Evolutionary conservation across 2,888 invertebrate species (phyloP).

Genomic region (Sinopyrophorus schimmeli): DNA sequence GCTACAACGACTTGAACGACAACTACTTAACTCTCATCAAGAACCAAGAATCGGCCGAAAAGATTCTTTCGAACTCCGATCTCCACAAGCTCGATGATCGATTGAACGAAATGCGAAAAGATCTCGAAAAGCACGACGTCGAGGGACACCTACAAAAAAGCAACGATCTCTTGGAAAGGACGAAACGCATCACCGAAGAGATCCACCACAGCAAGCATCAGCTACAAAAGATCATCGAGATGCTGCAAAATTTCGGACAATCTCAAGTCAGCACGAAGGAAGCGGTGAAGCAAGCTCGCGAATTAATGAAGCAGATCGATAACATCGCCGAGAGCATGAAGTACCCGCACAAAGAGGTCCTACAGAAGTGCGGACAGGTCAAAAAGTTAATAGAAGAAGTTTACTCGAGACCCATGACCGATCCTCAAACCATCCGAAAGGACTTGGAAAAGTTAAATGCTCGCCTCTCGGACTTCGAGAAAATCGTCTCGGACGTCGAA

Average conservation of each 20-base stretch:
- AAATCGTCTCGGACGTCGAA: conserved; percentile 36
- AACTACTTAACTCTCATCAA: conserved; percentile 31
- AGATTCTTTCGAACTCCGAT: conserved; percentile 49
- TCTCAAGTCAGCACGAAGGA: conserved; percentile 45
- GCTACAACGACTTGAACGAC: conserved; percentile 38
- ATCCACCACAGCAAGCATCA: conserved; percentile 34
- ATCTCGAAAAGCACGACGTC: conserved; percentile 23
- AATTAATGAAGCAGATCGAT: conserved; percentile 53
- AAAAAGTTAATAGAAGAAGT: conserved; percentile 48
- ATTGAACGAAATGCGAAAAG: conserved; percentile 5
- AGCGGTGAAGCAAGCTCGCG: conserved; percentile 38
- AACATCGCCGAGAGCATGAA: conserved; percentile 36
- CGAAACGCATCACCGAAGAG: conserved; percentile 13
- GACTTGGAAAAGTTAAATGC: conserved; percentile 40
- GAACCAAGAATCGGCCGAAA: conserved; percentile 38
- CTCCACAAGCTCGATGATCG: conserved; percentile 47
- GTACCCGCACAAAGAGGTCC: conserved; percentile 45
- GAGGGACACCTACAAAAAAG: conserved; percentile 14
- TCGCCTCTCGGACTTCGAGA: conserved; percentile 34
- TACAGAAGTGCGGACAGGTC: conserved; percentile 50
- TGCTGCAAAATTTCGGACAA: conserved; percentile 55
- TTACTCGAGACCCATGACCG: conserved; percentile 32
- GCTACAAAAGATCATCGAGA: conserved; percentile 50
- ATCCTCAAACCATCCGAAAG: conserved; percentile 34
- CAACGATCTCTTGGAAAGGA: conserved; percentile 10